A percentile compares a stretch with the other conserved stretches of the same genome.
These are phyloP conservation scores for Eidolon dupreanum DNA, from an alignment of 2,797 vertebrate species.

Conservation along the genomic window DNA sequence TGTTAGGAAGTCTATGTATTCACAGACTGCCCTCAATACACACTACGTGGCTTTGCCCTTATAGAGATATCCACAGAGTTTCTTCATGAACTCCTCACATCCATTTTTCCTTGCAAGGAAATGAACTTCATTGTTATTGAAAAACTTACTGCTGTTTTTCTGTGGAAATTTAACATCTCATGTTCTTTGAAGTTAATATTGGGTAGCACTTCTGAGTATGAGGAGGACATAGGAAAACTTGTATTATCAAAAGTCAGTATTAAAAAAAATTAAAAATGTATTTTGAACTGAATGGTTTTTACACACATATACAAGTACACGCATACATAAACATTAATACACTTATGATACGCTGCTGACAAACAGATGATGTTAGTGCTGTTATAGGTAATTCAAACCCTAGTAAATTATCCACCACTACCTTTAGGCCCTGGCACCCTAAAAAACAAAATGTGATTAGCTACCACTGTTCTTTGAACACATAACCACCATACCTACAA, in stretches of 20 bases:
- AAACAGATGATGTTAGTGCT: neutral
- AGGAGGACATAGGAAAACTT: neutral
- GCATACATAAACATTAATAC: neutral
- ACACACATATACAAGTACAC: neutral
- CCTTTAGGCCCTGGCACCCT: rapidly evolving
- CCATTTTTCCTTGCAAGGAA: slow-evolving; percentile 25
- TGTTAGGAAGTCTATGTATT: neutral
- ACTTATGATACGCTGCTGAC: neutral
- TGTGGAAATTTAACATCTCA: slow-evolving; percentile 18
- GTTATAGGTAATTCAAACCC: neutral
- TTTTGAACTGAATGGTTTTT: neutral
- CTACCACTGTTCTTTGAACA: neutral
- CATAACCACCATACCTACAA: neutral
- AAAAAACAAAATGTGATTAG: neutral
- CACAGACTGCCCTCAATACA: neutral
- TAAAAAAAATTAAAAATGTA: neutral
- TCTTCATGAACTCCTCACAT: neutral
- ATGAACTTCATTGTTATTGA: slow-evolving; percentile 6
- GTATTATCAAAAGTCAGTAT: neutral
- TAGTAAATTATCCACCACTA: neutral
- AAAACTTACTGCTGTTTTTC: neutral
- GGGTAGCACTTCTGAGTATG: neutral
- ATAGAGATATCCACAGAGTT: neutral
- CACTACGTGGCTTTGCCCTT: neutral
- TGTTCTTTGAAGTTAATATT: slow-evolving; percentile 42